Evolutionary conservation across 2,797 vertebrate species (phyloP), one percentile per base, ranked within the genome.

Genomic region (Scomberomorus guttatus): DNA sequence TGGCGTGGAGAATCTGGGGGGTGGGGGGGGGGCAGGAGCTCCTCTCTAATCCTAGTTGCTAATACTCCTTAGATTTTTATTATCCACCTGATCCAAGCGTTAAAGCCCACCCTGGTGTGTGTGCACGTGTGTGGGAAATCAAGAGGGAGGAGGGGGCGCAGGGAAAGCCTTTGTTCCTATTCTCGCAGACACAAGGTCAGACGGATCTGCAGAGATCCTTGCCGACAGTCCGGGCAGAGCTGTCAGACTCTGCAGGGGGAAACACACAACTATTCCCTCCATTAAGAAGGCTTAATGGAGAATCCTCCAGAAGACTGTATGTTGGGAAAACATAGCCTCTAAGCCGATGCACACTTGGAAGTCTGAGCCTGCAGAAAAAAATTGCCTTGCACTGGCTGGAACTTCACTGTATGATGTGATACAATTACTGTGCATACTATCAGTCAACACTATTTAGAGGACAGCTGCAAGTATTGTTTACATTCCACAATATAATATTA

Each of bases 11-110:
- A 81, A 63, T 20, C 51, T n/a, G n/a, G n/a, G n/a, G n/a, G n/a
- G 25, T 12, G 68, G n/a, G 54, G 32, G 37, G 57, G 14, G 39
- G 67, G 48, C 24, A n/a, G 25, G 34, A 34, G 62, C 72, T 79
- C 20, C 54, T 72, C 25, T 61, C 44, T 89, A 90, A 89, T 91
- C 81, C 39, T 27, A 61, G 57, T 4, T 80, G 39, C 70, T 89
- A 84, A 82, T 76, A 75, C 72, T 84, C 32, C 34, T 83, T 79
- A 78, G 42, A 85, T 79, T 87, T 86, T 83, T 68, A 89, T 84
- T 39, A 80, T 80, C 77, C 80, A 89, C 72, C 87, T 87, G 81
- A 91, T 82, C 84, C 81, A 69, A 46, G 65, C 6, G 5, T 78
- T 72, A 68, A 70, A 82, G 70, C 64, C 78, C 75, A 73, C 56